Base-by-base conservation (phyloP, 2,888 invertebrate species). In the Agrotis exclamationis region DNA sequence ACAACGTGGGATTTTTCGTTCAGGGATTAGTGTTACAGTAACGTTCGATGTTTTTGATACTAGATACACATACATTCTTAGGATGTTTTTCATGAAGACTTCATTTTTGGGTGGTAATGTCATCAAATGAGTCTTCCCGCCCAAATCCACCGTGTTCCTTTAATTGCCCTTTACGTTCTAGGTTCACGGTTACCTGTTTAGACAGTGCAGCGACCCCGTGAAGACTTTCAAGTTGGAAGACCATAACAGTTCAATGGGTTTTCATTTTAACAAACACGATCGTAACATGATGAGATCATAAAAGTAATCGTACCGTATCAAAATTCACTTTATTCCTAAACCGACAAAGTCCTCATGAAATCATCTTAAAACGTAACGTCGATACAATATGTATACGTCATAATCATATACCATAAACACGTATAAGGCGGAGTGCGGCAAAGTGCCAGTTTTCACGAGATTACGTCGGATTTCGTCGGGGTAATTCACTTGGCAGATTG, bases 401-500 rank as follows among this genome's bases (percentile, higher is more conserved):
- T 76, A 70, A 70, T 73, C 68, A 70, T 65, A 84, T 45, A 74
- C 60, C 50, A 79, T 79, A 79, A 84, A 59, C 70, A 76, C 70
- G 70, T 71, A 66, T 45, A 33, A 33, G 13, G 28, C 54, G 16
- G 69, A 69, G 74, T 67, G 78, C 62, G 70, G 67, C 67, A 74
- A 80, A 82, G 77, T 74, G 83, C 74, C 80, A 86, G 85, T 85
- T 85, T 86, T 85, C 85, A 86, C 75, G 79, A 85, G 84, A 86
- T 86, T 86, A 86, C 79, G 79, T 84, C 82, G 79, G 84, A 86
- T 85, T 85, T 84, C 79, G 76, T 63, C 75, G 79, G 75, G 76
- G 88, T 85, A 87, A 88, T 87, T 88, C 87, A 88, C 87, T 87
- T 87, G 85, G 87, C 80, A 82, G 87, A 87, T 88, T 88, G 87